phyloP scores from a whole-genome alignment of 1,140 invertebrate genomes.

The Vollenhovia emeryi region DNA sequence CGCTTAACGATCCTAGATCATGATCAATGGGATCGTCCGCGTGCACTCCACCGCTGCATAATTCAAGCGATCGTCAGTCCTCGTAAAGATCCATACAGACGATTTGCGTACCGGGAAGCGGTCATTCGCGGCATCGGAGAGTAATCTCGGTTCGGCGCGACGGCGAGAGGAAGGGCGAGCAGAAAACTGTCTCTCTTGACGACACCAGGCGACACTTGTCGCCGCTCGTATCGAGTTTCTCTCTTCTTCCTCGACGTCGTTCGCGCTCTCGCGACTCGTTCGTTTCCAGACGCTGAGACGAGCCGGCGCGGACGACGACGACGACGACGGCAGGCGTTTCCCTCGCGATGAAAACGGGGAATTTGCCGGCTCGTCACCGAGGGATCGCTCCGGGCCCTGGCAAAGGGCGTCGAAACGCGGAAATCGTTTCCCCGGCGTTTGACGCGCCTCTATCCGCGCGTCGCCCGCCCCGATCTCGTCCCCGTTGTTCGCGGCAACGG shows the following conservation, averaged over 20 bases:
- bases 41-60: not conserved
- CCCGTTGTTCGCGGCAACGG: not conserved
- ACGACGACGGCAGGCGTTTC: conserved; percentile 45
- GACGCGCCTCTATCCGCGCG: conserved; percentile 7
- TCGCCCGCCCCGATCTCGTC: not conserved
- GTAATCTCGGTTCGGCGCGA: conserved; percentile 9
- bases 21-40: conserved; percentile 21
- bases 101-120: conserved; percentile 12
- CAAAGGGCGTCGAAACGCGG: conserved; percentile 14
- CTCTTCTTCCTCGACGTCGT: conserved; percentile 60
- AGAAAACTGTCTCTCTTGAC: conserved; percentile 64
- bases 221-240: conserved; percentile 72
- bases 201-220: conserved; percentile 5
- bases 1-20: conserved; percentile 31
- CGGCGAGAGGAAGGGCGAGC: conserved; percentile 40
- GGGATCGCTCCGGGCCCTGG: not conserved
- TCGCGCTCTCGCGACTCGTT: conserved; percentile 53
- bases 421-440: conserved; percentile 47
- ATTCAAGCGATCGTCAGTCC: conserved; percentile 13
- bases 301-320: no score
- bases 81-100: not conserved
- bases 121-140: not conserved
- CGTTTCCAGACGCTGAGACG: conserved; percentile 56
- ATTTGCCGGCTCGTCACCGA: not conserved
- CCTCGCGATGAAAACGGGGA: conserved; percentile 55